phyloP scores from a whole-genome alignment of 2,113 vertebrate genomes.

The Antechinus stuartii region DNA sequence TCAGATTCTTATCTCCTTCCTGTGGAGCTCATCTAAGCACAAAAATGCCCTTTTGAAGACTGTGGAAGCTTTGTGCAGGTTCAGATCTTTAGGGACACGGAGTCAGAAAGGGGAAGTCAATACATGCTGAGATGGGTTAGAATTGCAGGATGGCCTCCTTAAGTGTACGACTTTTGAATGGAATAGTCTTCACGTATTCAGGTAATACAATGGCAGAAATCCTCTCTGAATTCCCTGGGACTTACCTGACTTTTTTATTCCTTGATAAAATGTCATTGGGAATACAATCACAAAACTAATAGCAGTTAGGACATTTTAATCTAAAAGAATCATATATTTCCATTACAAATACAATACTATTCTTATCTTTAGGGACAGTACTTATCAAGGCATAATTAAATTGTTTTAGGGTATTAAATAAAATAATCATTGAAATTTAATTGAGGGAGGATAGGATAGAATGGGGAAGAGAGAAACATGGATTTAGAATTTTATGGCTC shows the following conservation, averaged over 20 bases:
- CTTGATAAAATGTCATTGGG: neutral
- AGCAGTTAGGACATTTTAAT: neutral
- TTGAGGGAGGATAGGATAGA: neutral
- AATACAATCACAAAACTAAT: neutral
- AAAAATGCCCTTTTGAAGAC: constrained; percentile 58
- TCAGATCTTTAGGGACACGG: constrained; percentile 26
- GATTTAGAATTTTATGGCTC: neutral
- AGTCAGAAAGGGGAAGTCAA: constrained; percentile 52
- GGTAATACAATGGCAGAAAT: constrained; percentile 14
- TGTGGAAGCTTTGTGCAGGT: constrained; percentile 47
- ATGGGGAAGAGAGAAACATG: neutral
- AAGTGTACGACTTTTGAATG: constrained; percentile 55
- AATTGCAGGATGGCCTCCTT: neutral
- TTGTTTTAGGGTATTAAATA: neutral
- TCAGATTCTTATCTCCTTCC: constrained; percentile 59
- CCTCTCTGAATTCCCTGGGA: neutral
- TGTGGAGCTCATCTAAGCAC: constrained; percentile 38
- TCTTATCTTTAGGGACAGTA: neutral
- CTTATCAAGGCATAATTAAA: neutral
- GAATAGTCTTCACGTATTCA: neutral
- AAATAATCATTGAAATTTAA: neutral
- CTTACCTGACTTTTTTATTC: neutral
- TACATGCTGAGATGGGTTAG: constrained; percentile 29
- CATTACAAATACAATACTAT: neutral
- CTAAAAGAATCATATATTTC: neutral